These are phyloP conservation scores for Saxidomus purpurata DNA, from an alignment of 1,140 invertebrate species.

Conservation along the genomic window DNA sequence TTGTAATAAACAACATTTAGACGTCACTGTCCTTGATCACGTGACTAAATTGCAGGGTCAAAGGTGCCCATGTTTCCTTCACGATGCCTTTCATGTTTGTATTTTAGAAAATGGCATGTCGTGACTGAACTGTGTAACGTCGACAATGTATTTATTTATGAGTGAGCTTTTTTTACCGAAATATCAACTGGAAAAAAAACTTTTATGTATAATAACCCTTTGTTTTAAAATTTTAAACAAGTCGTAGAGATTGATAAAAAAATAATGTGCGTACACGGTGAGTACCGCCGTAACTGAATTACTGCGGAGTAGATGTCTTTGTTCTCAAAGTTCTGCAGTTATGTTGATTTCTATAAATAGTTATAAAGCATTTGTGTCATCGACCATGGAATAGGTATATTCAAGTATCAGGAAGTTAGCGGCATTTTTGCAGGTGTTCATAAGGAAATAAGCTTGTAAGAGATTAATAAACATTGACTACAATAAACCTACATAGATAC, in stretches of 20 bases:
- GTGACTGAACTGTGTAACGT: slow-evolving; percentile 46
- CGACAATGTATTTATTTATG: slow-evolving; percentile 38
- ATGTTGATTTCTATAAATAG: no score
- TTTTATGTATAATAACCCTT: slow-evolving; percentile 13
- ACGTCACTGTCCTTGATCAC: slow-evolving; percentile 13
- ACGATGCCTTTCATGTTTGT: slow-evolving; percentile 40
- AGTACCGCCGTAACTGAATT: no score
- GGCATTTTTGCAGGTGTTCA: no score
- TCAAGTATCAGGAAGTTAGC: no score
- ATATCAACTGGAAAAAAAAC: not conserved
- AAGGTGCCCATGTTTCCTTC: slow-evolving; percentile 58
- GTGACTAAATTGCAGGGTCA: slow-evolving; percentile 47
- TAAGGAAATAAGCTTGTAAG: no score
- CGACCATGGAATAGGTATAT: no score
- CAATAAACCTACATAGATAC: no score
- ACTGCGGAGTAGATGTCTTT: no score
- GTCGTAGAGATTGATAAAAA: not conserved
- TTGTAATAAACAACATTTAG: slow-evolving; percentile 34
- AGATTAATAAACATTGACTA: no score
- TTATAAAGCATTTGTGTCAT: no score
- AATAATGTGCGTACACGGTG: not conserved
- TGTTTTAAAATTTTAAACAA: slow-evolving; percentile 32
- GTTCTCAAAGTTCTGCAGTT: no score
- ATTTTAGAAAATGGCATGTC: slow-evolving; percentile 53
- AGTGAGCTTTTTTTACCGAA: not conserved